Evolutionary conservation across 2,888 invertebrate genomes (phyloP).

Genomic region (Cerastis rubricosa): DNA sequence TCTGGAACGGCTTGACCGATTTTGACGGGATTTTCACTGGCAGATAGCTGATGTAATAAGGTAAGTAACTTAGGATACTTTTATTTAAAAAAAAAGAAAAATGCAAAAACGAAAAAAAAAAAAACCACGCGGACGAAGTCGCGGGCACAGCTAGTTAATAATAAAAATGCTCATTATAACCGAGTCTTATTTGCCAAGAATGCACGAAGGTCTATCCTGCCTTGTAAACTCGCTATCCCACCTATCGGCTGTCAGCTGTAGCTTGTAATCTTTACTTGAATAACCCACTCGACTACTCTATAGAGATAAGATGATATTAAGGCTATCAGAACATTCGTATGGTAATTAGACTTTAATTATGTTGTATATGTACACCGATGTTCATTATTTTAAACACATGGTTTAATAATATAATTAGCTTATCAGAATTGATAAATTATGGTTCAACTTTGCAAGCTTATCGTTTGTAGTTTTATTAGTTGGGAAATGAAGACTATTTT

Average conservation of each 20-base stretch:
- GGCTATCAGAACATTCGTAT: conserved; percentile 66
- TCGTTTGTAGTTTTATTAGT: conserved; percentile 22
- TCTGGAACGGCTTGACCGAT: too few species aligned
- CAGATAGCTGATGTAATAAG: too few species aligned
- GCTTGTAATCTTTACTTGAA: conserved; percentile 60
- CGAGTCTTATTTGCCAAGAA: conserved; percentile 25
- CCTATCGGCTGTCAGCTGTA: conserved; percentile 55
- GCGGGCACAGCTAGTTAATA: too few species aligned
- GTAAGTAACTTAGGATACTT: too few species aligned
- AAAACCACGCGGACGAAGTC: too few species aligned
- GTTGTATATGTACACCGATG: conserved; percentile 60
- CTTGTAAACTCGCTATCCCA: conserved; percentile 51
- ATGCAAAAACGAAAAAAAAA: too few species aligned
- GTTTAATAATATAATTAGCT: conserved; percentile 50
- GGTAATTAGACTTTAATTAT: conserved; percentile 69
- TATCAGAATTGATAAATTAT: conserved; percentile 51
- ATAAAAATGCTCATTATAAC: neutral
- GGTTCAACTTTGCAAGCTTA: conserved; percentile 5
- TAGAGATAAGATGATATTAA: conserved; percentile 60
- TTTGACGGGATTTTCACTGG: too few species aligned
- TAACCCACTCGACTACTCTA: conserved; percentile 60
- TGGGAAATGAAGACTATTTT: neutral
- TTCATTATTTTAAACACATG: conserved; percentile 59
- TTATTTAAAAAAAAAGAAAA: too few species aligned
- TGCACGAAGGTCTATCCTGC: conserved; percentile 35